Base-by-base conservation (phyloP, 2,888 invertebrate species). In the Notodromas monacha region DNA sequence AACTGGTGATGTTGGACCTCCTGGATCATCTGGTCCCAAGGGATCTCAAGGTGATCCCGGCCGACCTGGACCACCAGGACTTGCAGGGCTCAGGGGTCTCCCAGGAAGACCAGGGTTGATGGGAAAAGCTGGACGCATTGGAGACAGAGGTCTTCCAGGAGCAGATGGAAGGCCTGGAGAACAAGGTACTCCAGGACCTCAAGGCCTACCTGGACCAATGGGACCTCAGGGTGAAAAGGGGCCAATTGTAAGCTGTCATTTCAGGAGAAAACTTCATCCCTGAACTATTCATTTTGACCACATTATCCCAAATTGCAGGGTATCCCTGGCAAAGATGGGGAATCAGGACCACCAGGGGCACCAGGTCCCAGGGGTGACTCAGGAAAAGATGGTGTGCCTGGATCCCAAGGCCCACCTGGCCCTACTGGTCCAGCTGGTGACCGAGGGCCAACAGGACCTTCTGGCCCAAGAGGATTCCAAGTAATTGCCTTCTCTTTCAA, bases 131-230 rank as follows among this genome's bases (percentile, higher is more conserved):
- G 50, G 50, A 12, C 34, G 40, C 10, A 41, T 45, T 28, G 51
- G 51, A 30, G 45, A 45, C 30, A 37, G 52, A 40, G 55, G 55
- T 54, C 65, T 41, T 28, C 62, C 66, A 28, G 77, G 77, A 6
- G 67, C 69, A 33, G 76, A 77, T 49, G 77, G 77, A 4, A 68
- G 68, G 43, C 61, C 69, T 10, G 79, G 79, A 14, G 74, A 73
- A 42, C 65, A 65, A 41, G 77, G 77, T 27, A 54, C 61, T 10
- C 65, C 65, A 44, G 77, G 77, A 11, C 51, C 68, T 12, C 67
- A 68, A 50, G 79, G 79, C 16, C 51, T 68, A 12, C 69, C 68
- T 28, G 74, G 74, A 29, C 58, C 65, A 3, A 57, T 68, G 40
- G 74, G 76, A 29, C 55, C 60, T 12, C 61, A 65, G n/a, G 74